Evolutionary conservation across 2,888 invertebrate species (phyloP).

Genomic region (Ommatoiulus sabulosus): DNA sequence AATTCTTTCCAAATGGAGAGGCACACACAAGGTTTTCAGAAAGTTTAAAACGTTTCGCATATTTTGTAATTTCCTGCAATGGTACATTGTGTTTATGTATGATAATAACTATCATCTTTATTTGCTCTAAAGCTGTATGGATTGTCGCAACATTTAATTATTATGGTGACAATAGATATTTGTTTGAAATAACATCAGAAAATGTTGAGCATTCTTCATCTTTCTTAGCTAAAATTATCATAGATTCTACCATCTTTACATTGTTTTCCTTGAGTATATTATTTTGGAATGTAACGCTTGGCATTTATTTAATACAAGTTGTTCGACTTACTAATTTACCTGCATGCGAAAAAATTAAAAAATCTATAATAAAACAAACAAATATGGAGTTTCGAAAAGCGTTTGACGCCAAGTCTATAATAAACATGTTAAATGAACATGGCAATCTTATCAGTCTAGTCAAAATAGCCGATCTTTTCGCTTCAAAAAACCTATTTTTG

Average conservation of each 20-base stretch:
- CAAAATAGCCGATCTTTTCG: neutral
- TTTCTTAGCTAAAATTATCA: neutral
- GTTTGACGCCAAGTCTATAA: neutral
- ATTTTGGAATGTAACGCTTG: neutral
- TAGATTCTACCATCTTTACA: neutral
- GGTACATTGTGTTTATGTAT: no score
- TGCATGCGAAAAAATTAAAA: neutral
- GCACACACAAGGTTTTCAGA: no score
- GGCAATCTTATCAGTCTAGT: neutral
- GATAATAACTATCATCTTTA: no score
- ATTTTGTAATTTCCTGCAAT: no score
- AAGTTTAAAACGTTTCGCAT: no score
- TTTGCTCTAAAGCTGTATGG: neutral
- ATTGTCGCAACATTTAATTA: neutral
- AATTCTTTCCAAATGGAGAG: neutral
- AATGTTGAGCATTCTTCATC: neutral
- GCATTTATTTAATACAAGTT: neutral
- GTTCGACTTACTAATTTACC: neutral
- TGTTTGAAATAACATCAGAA: neutral
- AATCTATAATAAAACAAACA: neutral
- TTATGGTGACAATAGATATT: neutral
- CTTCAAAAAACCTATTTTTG: neutral
- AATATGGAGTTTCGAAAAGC: no score
- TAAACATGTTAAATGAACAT: neutral
- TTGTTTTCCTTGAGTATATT: neutral